Evolutionary conservation across 2,888 invertebrate species (phyloP), one percentile per base, ranked within the genome.

Genomic region (Tholera decimalis): DNA sequence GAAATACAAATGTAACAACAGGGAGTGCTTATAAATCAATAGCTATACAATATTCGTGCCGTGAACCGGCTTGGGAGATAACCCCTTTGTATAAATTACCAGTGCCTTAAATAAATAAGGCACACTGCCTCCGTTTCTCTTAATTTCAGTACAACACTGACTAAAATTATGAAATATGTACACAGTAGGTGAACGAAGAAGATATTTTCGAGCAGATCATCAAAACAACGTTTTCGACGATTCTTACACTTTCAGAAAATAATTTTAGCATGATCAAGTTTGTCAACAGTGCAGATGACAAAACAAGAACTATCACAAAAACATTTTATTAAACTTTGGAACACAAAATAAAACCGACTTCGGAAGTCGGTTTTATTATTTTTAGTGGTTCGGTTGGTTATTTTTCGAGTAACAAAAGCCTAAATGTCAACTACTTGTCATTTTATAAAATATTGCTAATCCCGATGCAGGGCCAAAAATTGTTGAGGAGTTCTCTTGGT

Each of bases 51-150:
- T 77, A 77, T 76, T 68, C 53, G 55, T 33, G n/a, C 22, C 37
- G 30, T n/a, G 22, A 28, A 35, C 46, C 35, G 6, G 33, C n/a
- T 60, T 15, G 20, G 50, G 28, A 49, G 56, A 22, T 57, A 56
- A 65, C 47, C 65, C 59, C 43, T 75, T 54, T 65, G 59, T 71
- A 60, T 65, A 71, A 70, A 58, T 76, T 71, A 70, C 50, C 30
- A 50, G 33, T 11, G 22, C 53, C 53, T 75, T 75, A 39, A 59
- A 60, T 74, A 75, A 65, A 55, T 71, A 65, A 71, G 41, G n/a
- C 49, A 46, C 30, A 28, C 41, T 30, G 26, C 56, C 44, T 46
- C 24, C 49, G 22, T 65, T 70, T 22, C 55, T 64, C 75, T 54
- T 53, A 43, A 59, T 70, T 65, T 57, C 43, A 41, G 43, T 37